Evolutionary conservation across 2,888 invertebrate genomes (phyloP).

Genomic region (Acanthoscelides obtectus): DNA sequence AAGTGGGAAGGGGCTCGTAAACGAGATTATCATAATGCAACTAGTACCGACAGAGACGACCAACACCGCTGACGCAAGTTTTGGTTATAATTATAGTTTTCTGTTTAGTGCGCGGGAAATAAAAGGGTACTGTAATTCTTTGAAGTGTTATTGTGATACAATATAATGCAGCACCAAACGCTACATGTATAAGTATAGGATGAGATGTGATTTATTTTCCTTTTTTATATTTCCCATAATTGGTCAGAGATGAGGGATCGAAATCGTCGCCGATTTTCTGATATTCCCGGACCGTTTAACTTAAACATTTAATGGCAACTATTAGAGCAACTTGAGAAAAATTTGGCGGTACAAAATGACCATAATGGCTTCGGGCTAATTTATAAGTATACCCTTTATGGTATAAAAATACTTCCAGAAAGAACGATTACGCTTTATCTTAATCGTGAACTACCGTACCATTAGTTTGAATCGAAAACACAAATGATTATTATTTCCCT

Average conservation of each 20-base stretch:
- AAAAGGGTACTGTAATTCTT: background rate
- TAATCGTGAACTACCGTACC: background rate
- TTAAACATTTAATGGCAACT: background rate
- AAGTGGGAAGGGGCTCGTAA: too few relatives aligned
- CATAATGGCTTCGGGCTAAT: background rate
- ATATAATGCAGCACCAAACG: background rate
- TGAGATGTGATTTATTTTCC: background rate
- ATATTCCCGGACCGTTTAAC: background rate
- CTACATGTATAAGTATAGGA: background rate
- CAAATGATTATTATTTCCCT: background rate
- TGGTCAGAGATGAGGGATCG: background rate
- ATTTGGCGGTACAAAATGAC: background rate
- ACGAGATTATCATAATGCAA: too few relatives aligned
- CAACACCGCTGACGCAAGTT: too few relatives aligned
- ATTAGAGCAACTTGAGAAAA: background rate
- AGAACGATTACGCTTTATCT: background rate
- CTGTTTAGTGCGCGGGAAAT: background rate
- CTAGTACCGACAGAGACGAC: too few relatives aligned
- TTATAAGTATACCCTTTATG: background rate
- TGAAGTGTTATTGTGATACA: background rate
- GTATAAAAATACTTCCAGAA: background rate
- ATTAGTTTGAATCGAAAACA: background rate
- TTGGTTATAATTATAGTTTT: too few relatives aligned
- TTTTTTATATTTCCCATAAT: background rate
- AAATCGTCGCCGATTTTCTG: background rate